These are phyloP conservation scores for Australoheros scitulus DNA, from an alignment of 2,113 vertebrate species.

Conservation along the genomic window DNA sequence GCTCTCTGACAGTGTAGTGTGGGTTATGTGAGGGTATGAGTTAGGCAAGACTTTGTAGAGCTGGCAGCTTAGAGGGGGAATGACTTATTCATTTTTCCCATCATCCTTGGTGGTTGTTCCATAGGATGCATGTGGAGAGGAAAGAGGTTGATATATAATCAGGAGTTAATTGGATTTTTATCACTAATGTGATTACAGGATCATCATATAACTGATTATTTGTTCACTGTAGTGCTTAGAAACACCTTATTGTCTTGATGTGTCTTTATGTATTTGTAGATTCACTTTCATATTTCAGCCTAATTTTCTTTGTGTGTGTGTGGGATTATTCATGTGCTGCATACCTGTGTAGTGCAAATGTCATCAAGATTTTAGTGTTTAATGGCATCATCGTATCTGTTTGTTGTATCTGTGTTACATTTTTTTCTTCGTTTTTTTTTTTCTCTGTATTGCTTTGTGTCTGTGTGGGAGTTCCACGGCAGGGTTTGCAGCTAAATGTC, in stretches of 20 bases:
- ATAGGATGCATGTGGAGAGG: constrained; percentile 27
- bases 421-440: not conserved
- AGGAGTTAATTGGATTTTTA: constrained; percentile 64
- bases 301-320: constrained; percentile 22
- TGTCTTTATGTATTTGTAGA: constrained; percentile 20
- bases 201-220: constrained; percentile 52
- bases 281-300: constrained; percentile 1
- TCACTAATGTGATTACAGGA: constrained; percentile 65
- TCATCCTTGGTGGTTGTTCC: constrained; percentile 38
- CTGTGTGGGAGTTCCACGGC: constrained; percentile 41
- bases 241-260: constrained; percentile 25
- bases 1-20: constrained; percentile 5
- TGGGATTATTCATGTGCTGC: not conserved
- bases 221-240: constrained; percentile 37
- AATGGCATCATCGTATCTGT: constrained; percentile 11
- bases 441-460: constrained; percentile 14
- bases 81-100: constrained; percentile 37
- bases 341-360: constrained; percentile 25
- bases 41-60: constrained; percentile 31
- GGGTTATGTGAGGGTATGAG: constrained; percentile 35
- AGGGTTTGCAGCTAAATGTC: constrained; percentile 63
- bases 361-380: constrained; percentile 21
- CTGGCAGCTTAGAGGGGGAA: constrained; percentile 22
- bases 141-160: constrained; percentile 51
- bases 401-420: constrained; percentile 28